phyloP scores from a whole-genome alignment of 2,113 vertebrate species.

The Bos javanicus region DNA sequence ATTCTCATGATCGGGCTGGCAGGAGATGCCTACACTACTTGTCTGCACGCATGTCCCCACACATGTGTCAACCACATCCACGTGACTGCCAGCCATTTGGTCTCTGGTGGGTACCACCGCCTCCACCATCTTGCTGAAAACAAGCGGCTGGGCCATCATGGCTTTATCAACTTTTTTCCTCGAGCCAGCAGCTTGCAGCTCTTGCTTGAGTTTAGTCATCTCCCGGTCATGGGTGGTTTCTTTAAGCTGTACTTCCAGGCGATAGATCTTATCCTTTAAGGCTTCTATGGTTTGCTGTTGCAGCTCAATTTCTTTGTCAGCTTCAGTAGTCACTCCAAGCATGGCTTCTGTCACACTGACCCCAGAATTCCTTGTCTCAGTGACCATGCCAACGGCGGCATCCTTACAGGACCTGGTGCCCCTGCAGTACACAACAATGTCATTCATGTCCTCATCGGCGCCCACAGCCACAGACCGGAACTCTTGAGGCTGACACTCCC shows the following conservation, averaged over 20 bases:
- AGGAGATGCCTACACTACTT: constrained; percentile 79
- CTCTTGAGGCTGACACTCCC: constrained; percentile 66
- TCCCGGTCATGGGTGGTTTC: constrained; percentile 94
- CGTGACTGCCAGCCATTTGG: constrained; percentile 86
- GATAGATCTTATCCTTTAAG: constrained; percentile 95
- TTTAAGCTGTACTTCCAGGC: constrained; percentile 93
- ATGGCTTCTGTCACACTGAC: constrained; percentile 91
- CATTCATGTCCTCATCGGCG: constrained; percentile 88
- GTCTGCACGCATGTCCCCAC: constrained; percentile 78
- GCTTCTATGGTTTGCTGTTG: constrained; percentile 95
- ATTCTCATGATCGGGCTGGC: constrained; percentile 75
- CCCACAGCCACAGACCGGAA: constrained; percentile 87
- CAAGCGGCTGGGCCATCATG: constrained; percentile 82
- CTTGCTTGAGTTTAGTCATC: constrained; percentile 96
- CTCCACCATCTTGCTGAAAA: constrained; percentile 86
- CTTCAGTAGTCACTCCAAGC: constrained; percentile 92
- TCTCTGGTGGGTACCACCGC: constrained; percentile 83
- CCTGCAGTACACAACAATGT: constrained; percentile 79
- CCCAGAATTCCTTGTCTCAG: constrained; percentile 76
- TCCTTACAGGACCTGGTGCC: constrained; percentile 78
- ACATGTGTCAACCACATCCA: constrained; percentile 77
- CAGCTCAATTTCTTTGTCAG: constrained; percentile 92
- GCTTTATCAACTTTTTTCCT: constrained; percentile 93
- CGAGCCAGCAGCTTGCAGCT: constrained; percentile 91
- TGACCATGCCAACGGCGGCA: constrained; percentile 82